These are phyloP conservation scores for Sarcophaga carnaria DNA, from an alignment of 2,888 invertebrate species.

Conservation along the genomic window DNA sequence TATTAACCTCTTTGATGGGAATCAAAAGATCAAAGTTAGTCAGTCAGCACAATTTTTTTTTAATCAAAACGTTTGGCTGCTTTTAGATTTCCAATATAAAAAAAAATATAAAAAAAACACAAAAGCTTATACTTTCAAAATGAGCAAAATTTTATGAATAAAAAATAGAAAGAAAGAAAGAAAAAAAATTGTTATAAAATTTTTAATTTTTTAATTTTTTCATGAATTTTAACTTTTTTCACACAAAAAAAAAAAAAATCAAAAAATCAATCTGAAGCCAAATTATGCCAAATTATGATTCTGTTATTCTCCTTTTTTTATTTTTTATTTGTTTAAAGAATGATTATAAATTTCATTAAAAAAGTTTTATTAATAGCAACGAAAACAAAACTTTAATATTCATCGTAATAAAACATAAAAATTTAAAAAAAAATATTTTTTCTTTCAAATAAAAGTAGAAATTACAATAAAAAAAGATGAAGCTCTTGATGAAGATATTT, in stretches of 20 bases:
- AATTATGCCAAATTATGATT: background rate
- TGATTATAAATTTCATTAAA: conserved; percentile 18
- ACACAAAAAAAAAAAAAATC: background rate
- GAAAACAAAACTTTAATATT: conserved; percentile 20
- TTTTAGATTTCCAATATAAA: background rate
- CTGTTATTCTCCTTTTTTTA: background rate
- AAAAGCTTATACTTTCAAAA: conserved; percentile 3
- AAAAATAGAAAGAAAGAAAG: background rate
- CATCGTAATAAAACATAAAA: conserved; percentile 1
- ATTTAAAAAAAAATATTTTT: background rate
- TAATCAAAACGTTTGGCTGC: background rate
- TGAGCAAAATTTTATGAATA: background rate
- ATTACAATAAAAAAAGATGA: background rate
- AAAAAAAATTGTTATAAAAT: background rate
- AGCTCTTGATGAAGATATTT: background rate
- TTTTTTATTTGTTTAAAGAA: background rate
- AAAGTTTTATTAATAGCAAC: background rate
- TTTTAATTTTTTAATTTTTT: background rate
- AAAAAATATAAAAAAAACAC: no score
- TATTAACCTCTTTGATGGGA: conserved; percentile 23
- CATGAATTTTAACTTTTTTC: background rate
- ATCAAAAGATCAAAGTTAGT: background rate
- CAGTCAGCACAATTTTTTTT: background rate
- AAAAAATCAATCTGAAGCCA: background rate
- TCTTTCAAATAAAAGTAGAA: background rate